A percentile compares a stretch with the other conserved stretches of the same genome.
These are phyloP conservation scores for Urocitellus parryii DNA, from an alignment of 2,113 vertebrate species.

Conservation along the genomic window DNA sequence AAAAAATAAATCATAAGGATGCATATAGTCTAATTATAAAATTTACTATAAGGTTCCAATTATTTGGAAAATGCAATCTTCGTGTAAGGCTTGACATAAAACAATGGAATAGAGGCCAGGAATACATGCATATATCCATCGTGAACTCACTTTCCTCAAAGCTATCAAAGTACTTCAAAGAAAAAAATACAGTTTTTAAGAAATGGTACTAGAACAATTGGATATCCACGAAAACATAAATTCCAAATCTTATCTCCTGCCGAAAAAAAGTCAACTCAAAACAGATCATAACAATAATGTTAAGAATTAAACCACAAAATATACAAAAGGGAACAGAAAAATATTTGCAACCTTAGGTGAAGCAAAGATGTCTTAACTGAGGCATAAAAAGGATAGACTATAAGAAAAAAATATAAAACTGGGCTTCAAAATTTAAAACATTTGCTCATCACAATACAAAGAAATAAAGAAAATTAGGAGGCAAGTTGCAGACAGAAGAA, in stretches of 20 bases:
- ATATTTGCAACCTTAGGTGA: not conserved
- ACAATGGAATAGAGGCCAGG: too few species aligned
- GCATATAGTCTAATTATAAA: not conserved
- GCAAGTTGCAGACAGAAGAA: not conserved
- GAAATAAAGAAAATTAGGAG: not conserved
- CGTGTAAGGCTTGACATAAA: too few species aligned
- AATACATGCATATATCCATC: too few species aligned
- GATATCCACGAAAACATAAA: not conserved
- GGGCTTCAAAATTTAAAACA: not conserved
- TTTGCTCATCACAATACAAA: conserved; percentile 7
- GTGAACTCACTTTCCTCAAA: too few species aligned
- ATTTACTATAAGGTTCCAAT: not conserved
- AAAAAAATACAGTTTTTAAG: too few species aligned
- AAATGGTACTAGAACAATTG: not conserved
- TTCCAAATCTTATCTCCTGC: not conserved
- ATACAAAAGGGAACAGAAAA: not conserved
- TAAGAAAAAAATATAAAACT: conserved; percentile 9
- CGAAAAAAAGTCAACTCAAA: not conserved
- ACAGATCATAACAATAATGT: not conserved
- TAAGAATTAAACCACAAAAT: conserved; percentile 25
- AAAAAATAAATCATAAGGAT: not conserved
- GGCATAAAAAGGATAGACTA: not conserved
- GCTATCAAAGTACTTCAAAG: too few species aligned
- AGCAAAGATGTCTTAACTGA: not conserved
- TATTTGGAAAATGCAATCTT: not conserved